Conservation (phyloP, 2,888 invertebrate species). For the Eristalinus aeneus region DNA sequence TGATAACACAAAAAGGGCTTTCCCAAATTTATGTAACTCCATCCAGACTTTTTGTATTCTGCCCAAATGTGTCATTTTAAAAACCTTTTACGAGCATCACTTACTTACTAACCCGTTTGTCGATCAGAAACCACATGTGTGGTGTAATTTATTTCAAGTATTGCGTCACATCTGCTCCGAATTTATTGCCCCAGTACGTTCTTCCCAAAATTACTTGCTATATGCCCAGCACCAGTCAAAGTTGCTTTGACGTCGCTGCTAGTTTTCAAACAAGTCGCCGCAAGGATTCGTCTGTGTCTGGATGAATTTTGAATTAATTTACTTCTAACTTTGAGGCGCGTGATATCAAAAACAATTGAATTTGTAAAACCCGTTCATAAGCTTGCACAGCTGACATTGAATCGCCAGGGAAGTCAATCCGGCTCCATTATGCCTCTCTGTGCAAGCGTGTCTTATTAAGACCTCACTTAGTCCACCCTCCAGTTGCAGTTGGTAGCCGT, state of each 20-base stretch:
- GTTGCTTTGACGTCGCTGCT: not conserved
- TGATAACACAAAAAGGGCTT: too few relatives aligned
- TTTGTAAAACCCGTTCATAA: not conserved
- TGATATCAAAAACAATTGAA: not conserved
- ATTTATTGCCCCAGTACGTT: not conserved
- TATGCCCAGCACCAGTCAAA: not conserved
- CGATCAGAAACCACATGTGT: not conserved
- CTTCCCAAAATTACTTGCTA: not conserved
- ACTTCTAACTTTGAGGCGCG: not conserved
- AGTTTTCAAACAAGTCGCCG: not conserved
- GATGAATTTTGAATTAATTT: not conserved
- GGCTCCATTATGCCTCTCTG: not conserved
- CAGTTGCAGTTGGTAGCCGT: constrained; percentile 24
- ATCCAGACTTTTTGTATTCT: too few relatives aligned
- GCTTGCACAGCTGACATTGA: not conserved
- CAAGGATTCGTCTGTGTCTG: not conserved
- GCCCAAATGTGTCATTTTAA: too few relatives aligned
- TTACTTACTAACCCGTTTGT: too few relatives aligned
- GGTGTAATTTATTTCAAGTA: not conserved
- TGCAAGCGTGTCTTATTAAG: constrained; percentile 44
- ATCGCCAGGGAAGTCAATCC: not conserved
- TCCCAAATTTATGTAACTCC: too few relatives aligned
- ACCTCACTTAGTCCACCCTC: constrained; percentile 19
- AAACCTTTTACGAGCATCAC: too few relatives aligned
- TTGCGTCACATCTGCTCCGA: not conserved